These are phyloP conservation scores for Kryptolebias ocellatus DNA, from an alignment of 2,797 vertebrate species.

Conservation along the genomic window DNA sequence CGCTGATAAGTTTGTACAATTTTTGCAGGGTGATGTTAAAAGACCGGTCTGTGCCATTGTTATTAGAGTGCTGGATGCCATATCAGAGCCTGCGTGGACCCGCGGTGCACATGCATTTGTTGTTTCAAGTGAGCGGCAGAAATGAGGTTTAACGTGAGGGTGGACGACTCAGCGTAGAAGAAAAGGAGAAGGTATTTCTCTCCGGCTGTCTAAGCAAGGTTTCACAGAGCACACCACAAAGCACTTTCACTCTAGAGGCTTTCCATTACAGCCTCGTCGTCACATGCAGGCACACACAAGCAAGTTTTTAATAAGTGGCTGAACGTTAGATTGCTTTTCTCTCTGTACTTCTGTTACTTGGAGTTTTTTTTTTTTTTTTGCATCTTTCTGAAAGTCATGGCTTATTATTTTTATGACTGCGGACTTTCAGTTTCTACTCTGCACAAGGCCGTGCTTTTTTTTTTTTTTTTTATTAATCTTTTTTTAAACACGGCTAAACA, in stretches of 20 bases:
- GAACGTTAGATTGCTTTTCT: background rate
- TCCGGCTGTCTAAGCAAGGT: conserved; percentile 23
- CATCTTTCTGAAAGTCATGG: conserved; percentile 11
- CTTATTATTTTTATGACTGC: conserved; percentile 11
- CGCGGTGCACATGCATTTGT: conserved; percentile 17
- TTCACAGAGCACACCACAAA: conserved; percentile 53
- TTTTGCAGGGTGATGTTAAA: conserved; percentile 29
- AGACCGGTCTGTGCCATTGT: conserved; percentile 22
- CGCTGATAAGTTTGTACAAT: conserved; percentile 14
- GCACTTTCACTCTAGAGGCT: conserved; percentile 30
- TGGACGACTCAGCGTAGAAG: conserved; percentile 48
- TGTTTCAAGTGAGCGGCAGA: conserved; percentile 50
- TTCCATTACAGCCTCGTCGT: conserved; percentile 26
- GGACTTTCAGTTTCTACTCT: conserved; percentile 11
- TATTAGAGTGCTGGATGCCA: conserved; percentile 19
- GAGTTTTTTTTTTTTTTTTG: conserved; percentile 9
- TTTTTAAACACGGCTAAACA: conserved; percentile 28
- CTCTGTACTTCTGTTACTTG: conserved; percentile 12
- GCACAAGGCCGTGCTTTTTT: conserved; percentile 27
- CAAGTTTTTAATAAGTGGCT: conserved; percentile 7
- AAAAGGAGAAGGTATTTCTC: conserved; percentile 41
- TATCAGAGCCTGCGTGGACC: conserved; percentile 11
- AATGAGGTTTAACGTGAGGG: conserved; percentile 51
- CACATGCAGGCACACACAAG: conserved; percentile 4
- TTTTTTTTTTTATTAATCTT: conserved; percentile 15